phyloP scores from a whole-genome alignment of 2,113 vertebrate genomes.

The Baryphthengus martii region DNA sequence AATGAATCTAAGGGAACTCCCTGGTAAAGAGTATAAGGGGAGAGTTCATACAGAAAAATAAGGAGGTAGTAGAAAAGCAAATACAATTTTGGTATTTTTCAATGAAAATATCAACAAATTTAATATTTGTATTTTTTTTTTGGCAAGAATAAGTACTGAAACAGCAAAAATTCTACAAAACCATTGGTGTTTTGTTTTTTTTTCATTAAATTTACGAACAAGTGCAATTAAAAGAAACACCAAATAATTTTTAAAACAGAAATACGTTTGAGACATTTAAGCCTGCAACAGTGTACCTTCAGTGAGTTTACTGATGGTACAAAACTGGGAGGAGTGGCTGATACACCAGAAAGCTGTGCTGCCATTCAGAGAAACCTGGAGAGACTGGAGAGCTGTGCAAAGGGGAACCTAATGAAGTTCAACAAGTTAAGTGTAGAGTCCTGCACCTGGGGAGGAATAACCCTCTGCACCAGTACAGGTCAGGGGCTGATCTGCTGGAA shows the following conservation, averaged over 20 bases:
- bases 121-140: neutral
- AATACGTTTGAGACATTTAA: neutral
- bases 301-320: too few relatives aligned
- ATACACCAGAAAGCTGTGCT: too few relatives aligned
- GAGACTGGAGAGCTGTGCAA: too few relatives aligned
- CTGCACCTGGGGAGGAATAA: too few relatives aligned
- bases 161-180: neutral
- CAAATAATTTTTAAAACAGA: neutral
- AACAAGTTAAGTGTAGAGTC: too few relatives aligned
- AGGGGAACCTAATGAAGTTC: too few relatives aligned
- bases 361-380: too few relatives aligned
- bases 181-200: neutral
- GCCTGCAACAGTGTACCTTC: neutral
- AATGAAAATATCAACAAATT: neutral
- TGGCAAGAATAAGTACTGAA: neutral
- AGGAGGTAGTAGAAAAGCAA: neutral
- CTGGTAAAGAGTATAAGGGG: neutral
- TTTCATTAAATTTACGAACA: neutral
- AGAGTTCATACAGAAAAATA: neutral
- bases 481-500: too few relatives aligned
- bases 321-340: too few relatives aligned
- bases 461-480: too few relatives aligned
- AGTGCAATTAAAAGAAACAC: neutral
- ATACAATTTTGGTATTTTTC: neutral
- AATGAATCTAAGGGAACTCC: neutral